Evolutionary conservation across 92 coral and sea anemone genomes (phyloP).

Genomic region (Hydrozoanthus gracilis): DNA sequence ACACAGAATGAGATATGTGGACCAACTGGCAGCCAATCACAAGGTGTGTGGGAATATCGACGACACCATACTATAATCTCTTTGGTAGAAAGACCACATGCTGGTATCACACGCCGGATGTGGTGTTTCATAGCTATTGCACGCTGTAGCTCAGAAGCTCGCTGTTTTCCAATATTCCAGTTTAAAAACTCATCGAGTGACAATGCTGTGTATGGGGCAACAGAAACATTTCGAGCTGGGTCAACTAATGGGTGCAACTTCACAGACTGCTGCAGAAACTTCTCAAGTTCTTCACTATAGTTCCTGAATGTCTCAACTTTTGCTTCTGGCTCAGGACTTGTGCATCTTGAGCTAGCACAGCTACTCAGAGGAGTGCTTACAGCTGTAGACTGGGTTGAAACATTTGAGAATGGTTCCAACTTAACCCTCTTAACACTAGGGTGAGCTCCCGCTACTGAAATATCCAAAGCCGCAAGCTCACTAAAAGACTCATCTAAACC

Average conservation of each 20-base stretch:
- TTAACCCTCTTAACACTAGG: constrained; percentile 55
- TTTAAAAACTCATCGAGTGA: constrained; percentile 66
- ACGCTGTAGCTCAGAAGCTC: constrained; percentile 96
- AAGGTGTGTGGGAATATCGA: constrained; percentile 83
- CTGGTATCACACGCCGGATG: constrained; percentile 38
- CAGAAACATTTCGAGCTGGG: constrained; percentile 57
- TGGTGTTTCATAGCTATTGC: constrained; percentile 72
- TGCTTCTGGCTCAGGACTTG: constrained; percentile 71
- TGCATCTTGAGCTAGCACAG: constrained; percentile 70
- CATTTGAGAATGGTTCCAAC: constrained; percentile 52
- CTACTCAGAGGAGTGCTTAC: constrained; percentile 73
- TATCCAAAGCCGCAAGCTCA: constrained; percentile 6
- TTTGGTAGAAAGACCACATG: constrained; percentile 75
- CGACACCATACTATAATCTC: constrained; percentile 91
- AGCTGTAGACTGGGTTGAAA: constrained; percentile 56
- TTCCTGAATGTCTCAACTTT: constrained; percentile 5
- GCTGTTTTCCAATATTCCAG: constrained; percentile 86
- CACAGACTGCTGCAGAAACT: constrained; percentile 55
- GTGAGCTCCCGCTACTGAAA: constrained; percentile 13
- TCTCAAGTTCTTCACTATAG: constrained; percentile 55
- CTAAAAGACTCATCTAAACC: constrained; percentile 19
- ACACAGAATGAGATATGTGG: no score
- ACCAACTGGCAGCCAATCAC: constrained; percentile 33
- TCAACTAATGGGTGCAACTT: constrained; percentile 69
- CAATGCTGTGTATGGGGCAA: constrained; percentile 74